Percentiles rank a stretch among this genome's conserved stretches.
These are phyloP conservation scores for Carterocephalus palaemon DNA, from an alignment of 2,888 invertebrate species.

Conservation along the genomic window DNA sequence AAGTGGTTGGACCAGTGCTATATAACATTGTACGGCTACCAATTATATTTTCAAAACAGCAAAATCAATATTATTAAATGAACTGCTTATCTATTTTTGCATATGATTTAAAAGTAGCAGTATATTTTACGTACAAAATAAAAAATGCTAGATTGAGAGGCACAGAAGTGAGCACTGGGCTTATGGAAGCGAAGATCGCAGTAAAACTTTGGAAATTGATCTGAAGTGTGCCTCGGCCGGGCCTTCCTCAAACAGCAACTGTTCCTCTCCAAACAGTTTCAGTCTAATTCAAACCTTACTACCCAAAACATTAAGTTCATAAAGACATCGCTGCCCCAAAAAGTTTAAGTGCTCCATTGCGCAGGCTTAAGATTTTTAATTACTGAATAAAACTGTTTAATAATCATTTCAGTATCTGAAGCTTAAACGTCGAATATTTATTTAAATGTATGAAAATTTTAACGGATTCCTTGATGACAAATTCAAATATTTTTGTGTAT, in stretches of 20 bases:
- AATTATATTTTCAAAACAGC: too few relatives aligned
- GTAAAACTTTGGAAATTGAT: constrained; percentile 67
- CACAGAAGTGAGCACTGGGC: constrained; percentile 28
- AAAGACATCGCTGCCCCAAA: not conserved
- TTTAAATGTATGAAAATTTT: too few relatives aligned
- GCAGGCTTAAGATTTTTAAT: constrained; percentile 13
- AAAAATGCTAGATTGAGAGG: too few relatives aligned
- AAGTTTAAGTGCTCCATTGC: constrained; percentile 5
- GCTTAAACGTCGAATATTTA: not conserved
- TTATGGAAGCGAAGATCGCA: constrained; percentile 51
- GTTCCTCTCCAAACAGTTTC: constrained; percentile 10
- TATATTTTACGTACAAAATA: too few relatives aligned
- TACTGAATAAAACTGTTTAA: constrained; percentile 12
- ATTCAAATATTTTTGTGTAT: too few relatives aligned
- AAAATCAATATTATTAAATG: too few relatives aligned
- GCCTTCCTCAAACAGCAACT: constrained; percentile 26
- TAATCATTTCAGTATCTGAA: constrained; percentile 3
- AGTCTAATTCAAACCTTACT: constrained; percentile 3
- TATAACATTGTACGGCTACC: too few relatives aligned
- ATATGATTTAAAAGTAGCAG: too few relatives aligned
- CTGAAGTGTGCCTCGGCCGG: constrained; percentile 39
- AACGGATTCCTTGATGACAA: too few relatives aligned
- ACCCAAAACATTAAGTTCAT: constrained; percentile 2
- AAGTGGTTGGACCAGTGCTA: too few relatives aligned
- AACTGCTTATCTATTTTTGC: not conserved